phyloP scores from a whole-genome alignment of 2,888 invertebrate species.

The Antheraea yamamai region DNA sequence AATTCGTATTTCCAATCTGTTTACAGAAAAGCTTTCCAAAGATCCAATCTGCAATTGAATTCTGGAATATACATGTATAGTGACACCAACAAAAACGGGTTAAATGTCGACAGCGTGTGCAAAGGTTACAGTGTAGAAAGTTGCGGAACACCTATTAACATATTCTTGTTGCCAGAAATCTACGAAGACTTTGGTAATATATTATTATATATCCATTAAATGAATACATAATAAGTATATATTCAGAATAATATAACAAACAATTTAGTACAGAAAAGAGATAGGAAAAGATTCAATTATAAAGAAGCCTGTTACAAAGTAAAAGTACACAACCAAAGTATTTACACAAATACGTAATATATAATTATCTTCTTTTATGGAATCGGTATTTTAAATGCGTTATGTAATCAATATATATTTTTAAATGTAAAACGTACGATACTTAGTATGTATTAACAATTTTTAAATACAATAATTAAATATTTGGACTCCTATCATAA shows the following conservation, averaged over 20 bases:
- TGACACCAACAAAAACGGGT: constrained; percentile 66
- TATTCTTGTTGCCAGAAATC: constrained; percentile 86
- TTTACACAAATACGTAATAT: too few species aligned
- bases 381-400: too few species aligned
- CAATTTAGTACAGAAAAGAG: background rate
- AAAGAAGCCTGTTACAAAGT: background rate
- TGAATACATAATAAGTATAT: background rate
- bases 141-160: constrained; percentile 84
- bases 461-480: background rate
- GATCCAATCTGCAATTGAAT: constrained; percentile 84
- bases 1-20: constrained; percentile 26
- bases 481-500: background rate
- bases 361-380: too few species aligned
- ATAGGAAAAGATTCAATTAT: background rate
- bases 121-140: constrained; percentile 77
- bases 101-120: constrained; percentile 66
- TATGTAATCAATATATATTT: too few species aligned
- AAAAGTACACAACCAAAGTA: too few species aligned
- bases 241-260: background rate
- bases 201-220: background rate
- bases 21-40: constrained; percentile 79
- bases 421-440: too few species aligned
- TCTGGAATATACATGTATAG: constrained; percentile 85
- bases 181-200: constrained; percentile 70
- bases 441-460: too few species aligned